Percentiles rank a stretch among this genome's conserved stretches.
These are phyloP conservation scores for Lithophane semibrunnea DNA, from an alignment of 2,888 invertebrate genomes.

Conservation along the genomic window DNA sequence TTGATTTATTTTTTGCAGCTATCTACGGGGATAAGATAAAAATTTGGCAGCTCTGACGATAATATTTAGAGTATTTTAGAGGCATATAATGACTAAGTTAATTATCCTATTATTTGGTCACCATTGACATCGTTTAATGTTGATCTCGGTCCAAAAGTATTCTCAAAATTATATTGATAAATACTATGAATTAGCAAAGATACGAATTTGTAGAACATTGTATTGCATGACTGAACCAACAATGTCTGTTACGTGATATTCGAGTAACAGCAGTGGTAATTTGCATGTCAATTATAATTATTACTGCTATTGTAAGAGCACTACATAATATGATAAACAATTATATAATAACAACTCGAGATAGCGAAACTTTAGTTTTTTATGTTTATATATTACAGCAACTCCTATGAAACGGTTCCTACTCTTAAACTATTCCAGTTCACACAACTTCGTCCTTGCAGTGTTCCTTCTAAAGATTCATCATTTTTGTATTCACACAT, in stretches of 20 bases:
- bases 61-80: conserved; percentile 23
- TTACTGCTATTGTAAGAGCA: conserved; percentile 57
- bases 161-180: conserved; percentile 42
- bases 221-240: conserved; percentile 61
- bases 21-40: not conserved
- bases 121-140: conserved; percentile 38
- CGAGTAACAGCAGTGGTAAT: conserved; percentile 49
- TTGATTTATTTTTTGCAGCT: not conserved
- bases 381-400: conserved; percentile 9
- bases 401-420: conserved; percentile 52
- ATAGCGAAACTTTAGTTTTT: conserved; percentile 25
- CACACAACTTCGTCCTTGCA: conserved; percentile 42
- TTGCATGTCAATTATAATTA: conserved; percentile 64
- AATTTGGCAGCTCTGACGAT: conserved; percentile 66
- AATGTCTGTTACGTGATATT: conserved; percentile 56
- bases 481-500: conserved; percentile 1
- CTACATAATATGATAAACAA: conserved; percentile 39
- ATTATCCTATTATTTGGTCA: conserved; percentile 38
- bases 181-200: conserved; percentile 27
- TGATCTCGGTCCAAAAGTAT: conserved; percentile 66
- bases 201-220: conserved; percentile 51
- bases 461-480: conserved; percentile 30
- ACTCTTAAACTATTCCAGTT: conserved; percentile 31
- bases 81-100: conserved; percentile 33
- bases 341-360: conserved; percentile 42